Percentiles rank a stretch among this genome's conserved stretches.
phyloP scores from a whole-genome alignment of 2,888 invertebrate species.

The Callinectes sapidus region DNA sequence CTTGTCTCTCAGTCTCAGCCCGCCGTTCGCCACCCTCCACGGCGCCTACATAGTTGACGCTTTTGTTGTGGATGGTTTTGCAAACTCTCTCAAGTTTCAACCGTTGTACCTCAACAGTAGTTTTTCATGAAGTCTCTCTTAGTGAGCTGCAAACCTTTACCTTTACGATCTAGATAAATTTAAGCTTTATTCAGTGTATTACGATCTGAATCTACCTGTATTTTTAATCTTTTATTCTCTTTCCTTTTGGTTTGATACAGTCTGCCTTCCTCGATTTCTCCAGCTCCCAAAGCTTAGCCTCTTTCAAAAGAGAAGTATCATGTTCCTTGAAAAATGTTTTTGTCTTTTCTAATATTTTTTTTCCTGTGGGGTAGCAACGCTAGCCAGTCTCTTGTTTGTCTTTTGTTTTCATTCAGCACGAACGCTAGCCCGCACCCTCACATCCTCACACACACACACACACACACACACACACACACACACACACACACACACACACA shows the following conservation, averaged over 20 bases:
- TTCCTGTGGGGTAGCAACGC: not conserved
- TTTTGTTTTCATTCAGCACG: not conserved
- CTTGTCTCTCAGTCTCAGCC: not conserved
- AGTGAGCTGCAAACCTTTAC: not conserved
- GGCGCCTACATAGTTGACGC: not conserved
- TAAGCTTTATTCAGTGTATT: not conserved
- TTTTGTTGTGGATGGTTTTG: not conserved
- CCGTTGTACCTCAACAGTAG: not conserved
- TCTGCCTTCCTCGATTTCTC: not conserved
- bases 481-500: too few species aligned
- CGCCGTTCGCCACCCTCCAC: not conserved
- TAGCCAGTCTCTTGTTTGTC: not conserved
- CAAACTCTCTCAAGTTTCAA: not conserved
- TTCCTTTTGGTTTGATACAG: not conserved
- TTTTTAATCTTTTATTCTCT: not conserved
- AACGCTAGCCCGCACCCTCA: too few species aligned
- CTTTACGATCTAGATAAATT: not conserved
- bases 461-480: not conserved
- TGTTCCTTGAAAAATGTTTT: not conserved
- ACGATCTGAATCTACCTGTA: not conserved
- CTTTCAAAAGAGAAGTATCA: constrained; percentile 21
- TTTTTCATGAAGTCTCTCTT: not conserved
- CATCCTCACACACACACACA: not conserved
- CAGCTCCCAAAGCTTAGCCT: not conserved
- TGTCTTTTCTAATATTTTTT: not conserved